These are phyloP conservation scores for Siphlonurus alternatus DNA, from an alignment of 2,888 invertebrate genomes.

Conservation along the genomic window DNA sequence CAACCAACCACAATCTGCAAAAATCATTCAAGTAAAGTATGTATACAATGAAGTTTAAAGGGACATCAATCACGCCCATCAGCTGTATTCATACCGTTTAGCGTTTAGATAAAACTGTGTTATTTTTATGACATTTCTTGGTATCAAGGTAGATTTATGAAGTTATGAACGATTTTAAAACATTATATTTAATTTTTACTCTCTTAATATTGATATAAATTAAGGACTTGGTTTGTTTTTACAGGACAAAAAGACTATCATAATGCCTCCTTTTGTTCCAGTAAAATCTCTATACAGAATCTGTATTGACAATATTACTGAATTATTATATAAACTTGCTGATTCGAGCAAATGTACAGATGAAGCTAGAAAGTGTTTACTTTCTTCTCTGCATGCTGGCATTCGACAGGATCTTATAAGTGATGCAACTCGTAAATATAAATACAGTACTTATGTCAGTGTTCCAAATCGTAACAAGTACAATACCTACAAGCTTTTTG, in stretches of 20 bases:
- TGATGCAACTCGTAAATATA: conserved; percentile 14
- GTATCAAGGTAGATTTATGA: too few relatives aligned
- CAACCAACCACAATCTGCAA: too few relatives aligned
- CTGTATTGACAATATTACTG: conserved; percentile 5
- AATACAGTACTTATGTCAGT: conserved; percentile 8
- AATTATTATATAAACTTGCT: conserved; percentile 5
- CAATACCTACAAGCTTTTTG: conserved; percentile 13
- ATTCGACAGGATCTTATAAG: conserved; percentile 18
- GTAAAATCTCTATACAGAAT: conserved; percentile 13
- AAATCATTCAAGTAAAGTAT: too few relatives aligned
- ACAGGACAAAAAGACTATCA: not conserved
- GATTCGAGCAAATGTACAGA: conserved; percentile 1
- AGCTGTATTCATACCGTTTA: not conserved
- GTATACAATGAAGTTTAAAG: not conserved
- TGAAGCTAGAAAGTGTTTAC: conserved; percentile 4
- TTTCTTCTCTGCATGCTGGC: conserved; percentile 13
- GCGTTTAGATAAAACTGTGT: not conserved
- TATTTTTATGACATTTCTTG: too few relatives aligned
- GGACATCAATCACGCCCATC: not conserved
- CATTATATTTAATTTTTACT: too few relatives aligned
- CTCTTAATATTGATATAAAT: too few relatives aligned
- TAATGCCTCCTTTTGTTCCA: conserved; percentile 14
- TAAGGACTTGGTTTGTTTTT: too few relatives aligned
- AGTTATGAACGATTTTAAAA: too few relatives aligned
- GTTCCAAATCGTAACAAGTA: conserved; percentile 6